Evolutionary conservation across 2,113 vertebrate genomes (phyloP).

Genomic region (Channa maculata): DNA sequence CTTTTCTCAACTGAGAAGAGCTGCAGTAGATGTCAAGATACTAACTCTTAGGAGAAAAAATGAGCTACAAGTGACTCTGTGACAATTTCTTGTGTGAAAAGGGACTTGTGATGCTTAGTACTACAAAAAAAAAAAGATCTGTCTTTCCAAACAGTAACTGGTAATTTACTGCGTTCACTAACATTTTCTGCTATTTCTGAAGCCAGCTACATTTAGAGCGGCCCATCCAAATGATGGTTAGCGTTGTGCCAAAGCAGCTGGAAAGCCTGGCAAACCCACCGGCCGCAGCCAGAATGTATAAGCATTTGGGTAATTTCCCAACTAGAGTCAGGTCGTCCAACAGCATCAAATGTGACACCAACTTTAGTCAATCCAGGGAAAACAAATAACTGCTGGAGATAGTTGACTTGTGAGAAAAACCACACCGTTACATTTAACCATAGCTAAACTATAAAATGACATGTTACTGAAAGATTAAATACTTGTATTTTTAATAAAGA

Average conservation of each 20-base stretch:
- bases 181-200: conserved; percentile 18
- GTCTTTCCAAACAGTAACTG: conserved; percentile 22
- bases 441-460: too few species aligned
- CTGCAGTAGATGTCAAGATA: neutral
- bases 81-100: neutral
- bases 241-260: conserved; percentile 74
- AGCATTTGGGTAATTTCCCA: conserved; percentile 65
- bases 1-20: neutral
- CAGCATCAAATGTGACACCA: conserved; percentile 43
- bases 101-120: neutral
- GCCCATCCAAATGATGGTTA: conserved; percentile 50
- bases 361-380: conserved; percentile 30
- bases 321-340: conserved; percentile 53
- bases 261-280: conserved; percentile 53
- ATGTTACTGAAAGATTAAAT: too few species aligned
- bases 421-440: too few species aligned
- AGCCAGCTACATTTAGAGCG: conserved; percentile 36
- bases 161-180: conserved; percentile 52
- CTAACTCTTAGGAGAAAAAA: neutral
- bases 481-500: too few species aligned
- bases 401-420: too few species aligned
- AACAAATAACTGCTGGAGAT: conserved; percentile 13
- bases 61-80: neutral
- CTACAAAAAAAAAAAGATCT: neutral
- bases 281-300: conserved; percentile 45